Percentiles rank a stretch among this genome's conserved stretches.
phyloP scores from a whole-genome alignment of 2,113 vertebrate genomes.

The Sebastes fasciatus region DNA sequence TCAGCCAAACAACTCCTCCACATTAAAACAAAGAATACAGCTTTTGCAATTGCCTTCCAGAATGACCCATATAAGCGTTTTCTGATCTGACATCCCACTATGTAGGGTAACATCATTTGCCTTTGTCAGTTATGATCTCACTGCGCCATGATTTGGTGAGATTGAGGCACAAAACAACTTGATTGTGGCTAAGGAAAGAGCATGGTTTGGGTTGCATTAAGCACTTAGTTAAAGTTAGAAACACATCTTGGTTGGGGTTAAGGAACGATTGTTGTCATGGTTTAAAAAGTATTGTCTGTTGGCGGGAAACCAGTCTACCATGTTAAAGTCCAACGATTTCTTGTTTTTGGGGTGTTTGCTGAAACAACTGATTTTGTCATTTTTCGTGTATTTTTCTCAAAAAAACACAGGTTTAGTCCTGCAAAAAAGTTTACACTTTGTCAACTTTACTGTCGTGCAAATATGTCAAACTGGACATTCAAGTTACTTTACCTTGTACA shows the following conservation, averaged over 20 bases:
- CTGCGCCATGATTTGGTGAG: neutral
- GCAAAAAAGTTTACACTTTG: neutral
- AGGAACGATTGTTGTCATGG: too few species aligned
- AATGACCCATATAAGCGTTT: too few species aligned
- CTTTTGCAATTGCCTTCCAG: neutral
- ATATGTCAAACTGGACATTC: constrained; percentile 4
- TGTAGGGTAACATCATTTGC: too few species aligned
- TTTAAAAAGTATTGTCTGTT: too few species aligned
- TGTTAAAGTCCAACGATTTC: too few species aligned
- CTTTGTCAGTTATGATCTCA: neutral
- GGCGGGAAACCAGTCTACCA: too few species aligned
- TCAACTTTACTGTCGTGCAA: neutral
- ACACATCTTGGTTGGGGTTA: too few species aligned
- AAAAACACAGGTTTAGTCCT: neutral
- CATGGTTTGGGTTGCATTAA: neutral
- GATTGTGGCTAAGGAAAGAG: neutral
- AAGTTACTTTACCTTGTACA: neutral
- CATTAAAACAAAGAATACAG: neutral
- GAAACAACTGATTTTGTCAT: neutral
- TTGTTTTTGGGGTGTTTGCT: neutral
- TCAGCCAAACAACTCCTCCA: neutral
- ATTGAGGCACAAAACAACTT: neutral
- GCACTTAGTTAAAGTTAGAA: too few species aligned
- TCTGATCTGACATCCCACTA: too few species aligned
- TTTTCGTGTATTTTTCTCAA: neutral